A percentile compares a stretch with the other conserved stretches of the same genome.
Conservation (phyloP, 2,797 vertebrate species). For the Poecilia picta region DNA sequence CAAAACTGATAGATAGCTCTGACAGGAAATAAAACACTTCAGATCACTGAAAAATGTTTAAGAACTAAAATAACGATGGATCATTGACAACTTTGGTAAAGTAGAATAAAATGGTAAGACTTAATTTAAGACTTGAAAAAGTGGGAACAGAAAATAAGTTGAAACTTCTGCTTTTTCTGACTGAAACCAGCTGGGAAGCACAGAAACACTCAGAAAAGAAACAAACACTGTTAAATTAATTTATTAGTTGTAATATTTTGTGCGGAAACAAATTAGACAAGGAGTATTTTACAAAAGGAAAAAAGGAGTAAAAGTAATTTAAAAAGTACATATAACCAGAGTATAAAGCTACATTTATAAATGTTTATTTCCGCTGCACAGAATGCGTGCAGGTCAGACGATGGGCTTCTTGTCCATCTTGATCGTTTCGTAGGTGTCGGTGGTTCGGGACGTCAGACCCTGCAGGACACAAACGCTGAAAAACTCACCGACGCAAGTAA, state of each 20-base stretch:
- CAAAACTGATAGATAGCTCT: background rate
- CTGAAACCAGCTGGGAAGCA: conserved; percentile 6
- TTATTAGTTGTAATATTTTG: conserved; percentile 18
- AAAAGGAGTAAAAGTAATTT: background rate
- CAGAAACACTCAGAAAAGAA: background rate
- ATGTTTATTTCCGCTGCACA: background rate
- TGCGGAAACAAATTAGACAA: background rate
- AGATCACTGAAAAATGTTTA: background rate
- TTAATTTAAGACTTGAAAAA: background rate
- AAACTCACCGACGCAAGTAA: background rate
- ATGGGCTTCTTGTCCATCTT: conserved; percentile 48
- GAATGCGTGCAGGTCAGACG: background rate
- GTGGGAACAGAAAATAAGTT: conserved; percentile 10
- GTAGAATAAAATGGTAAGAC: background rate
- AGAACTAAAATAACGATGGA: background rate
- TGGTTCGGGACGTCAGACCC: conserved; percentile 58
- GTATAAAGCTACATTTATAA: conserved; percentile 16
- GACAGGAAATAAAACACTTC: background rate
- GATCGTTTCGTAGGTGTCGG: conserved; percentile 77
- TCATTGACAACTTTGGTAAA: background rate
- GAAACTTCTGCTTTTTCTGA: conserved; percentile 34
- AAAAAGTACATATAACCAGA: background rate
- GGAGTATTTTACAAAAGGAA: conserved; percentile 28
- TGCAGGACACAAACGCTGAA: conserved; percentile 40
- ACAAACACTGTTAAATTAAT: conserved; percentile 6